Evolutionary conservation across 2,113 vertebrate genomes (phyloP), one percentile per base, ranked within the genome.

Genomic region (Heterotilapia buettikoferi): DNA sequence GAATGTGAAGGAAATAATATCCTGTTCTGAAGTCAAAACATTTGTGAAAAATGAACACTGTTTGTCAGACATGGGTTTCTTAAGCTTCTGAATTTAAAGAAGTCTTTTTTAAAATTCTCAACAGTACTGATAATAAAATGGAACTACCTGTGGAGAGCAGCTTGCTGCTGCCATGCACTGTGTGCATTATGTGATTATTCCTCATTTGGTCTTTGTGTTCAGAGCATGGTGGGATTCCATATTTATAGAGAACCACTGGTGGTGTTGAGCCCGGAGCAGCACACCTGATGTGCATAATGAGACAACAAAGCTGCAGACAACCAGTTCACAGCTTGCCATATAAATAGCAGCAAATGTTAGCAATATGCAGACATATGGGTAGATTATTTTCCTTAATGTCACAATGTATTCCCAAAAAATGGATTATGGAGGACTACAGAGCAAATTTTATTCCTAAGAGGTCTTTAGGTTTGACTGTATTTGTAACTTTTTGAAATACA

Each of bases 211-310:
- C 43, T 36, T 47, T 5, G 29, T 56, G 83, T 83, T 50, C 53
- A 26, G 63, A 9, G 31, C 57, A 61, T 19, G 26, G 33, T 81
- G 84, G 63, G n/a, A 52, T 82, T 33, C 24, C 7, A 26, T 79
- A 24, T 71, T 84, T 66, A 31, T 59, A 36, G 9, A 59, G 56
- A 83, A 71, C 11, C 68, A 16, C 11, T 52, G 56, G 54, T 19
- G 83, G 16, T 80, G 73, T 14, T 45, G 26, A 29, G 45, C 26
- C 45, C 24, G 0, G 12, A 90, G 57, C 61, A 47, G 56, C 7
- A 73, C 52, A 88, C 61, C 73, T 86, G 45, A 88, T 47, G 54
- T 81, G 73, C 73, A 50, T 54, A 85, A 83, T 86, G 52, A 90
- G n/a, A 31, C 36, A 1, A 29, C 29, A 66, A 61, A 71, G 83